A percentile compares a stretch with the other conserved stretches of the same genome.
These are phyloP conservation scores for Reticulitermes lucifugus DNA, from an alignment of 2,888 invertebrate species.

Conservation along the genomic window DNA sequence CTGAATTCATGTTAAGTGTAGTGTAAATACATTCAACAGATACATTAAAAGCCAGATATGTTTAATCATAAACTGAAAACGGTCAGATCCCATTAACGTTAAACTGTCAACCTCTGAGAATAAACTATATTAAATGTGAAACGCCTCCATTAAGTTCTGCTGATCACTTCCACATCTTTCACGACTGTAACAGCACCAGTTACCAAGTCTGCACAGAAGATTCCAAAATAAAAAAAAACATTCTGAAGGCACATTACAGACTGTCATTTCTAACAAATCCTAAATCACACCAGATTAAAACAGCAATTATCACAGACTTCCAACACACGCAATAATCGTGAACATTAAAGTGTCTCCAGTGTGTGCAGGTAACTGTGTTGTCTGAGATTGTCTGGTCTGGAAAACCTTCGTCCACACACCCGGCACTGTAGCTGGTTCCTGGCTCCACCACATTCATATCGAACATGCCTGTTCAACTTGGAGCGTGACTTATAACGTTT, in stretches of 20 bases:
- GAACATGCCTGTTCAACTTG: conserved; percentile 59
- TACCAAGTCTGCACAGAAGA: too few species aligned
- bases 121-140: too few species aligned
- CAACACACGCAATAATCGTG: neutral
- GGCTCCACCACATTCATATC: conserved; percentile 60
- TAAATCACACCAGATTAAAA: neutral
- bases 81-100: too few species aligned
- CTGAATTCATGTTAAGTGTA: too few species aligned
- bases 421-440: conserved; percentile 58
- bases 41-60: too few species aligned
- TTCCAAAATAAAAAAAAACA: neutral
- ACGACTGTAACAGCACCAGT: too few species aligned
- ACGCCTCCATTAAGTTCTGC: too few species aligned
- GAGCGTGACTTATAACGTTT: conserved; percentile 59
- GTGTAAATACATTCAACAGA: too few species aligned
- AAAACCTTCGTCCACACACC: conserved; percentile 62
- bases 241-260: neutral
- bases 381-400: conserved; percentile 62
- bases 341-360: neutral
- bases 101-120: too few species aligned
- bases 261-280: neutral
- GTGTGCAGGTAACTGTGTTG: conserved; percentile 38
- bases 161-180: too few species aligned
- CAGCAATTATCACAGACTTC: neutral
- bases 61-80: too few species aligned